Conservation (phyloP, 2,113 vertebrate genomes). For the Hemiscyllium ocellatum region DNA sequence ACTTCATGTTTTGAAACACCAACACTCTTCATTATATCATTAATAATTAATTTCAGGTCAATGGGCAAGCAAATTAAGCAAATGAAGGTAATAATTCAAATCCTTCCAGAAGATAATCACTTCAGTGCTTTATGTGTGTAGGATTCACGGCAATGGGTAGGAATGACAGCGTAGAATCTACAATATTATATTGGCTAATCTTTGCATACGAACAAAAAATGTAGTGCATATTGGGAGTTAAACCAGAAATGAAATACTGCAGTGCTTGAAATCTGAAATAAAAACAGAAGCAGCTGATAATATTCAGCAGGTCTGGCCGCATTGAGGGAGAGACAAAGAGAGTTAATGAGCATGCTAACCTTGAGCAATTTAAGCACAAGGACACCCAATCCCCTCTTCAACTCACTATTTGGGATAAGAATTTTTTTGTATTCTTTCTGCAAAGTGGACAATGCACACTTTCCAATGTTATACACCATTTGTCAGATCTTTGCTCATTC, state of each 20-base stretch:
- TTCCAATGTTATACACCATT: too few species aligned
- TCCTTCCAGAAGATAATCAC: neutral
- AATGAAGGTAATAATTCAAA: neutral
- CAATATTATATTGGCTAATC: neutral
- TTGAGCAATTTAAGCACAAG: too few species aligned
- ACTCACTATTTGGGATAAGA: too few species aligned
- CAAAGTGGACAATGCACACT: too few species aligned
- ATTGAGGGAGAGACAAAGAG: too few species aligned
- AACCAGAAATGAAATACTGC: neutral
- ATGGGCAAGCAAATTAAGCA: neutral
- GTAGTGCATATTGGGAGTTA: neutral
- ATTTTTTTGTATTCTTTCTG: too few species aligned
- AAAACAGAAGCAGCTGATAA: too few species aligned
- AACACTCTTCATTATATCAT: neutral
- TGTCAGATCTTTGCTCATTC: too few species aligned
- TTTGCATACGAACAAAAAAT: neutral
- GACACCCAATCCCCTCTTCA: too few species aligned
- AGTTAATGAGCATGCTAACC: too few species aligned
- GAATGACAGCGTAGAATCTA: neutral
- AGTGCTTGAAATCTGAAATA: too few species aligned
- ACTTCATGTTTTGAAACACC: neutral
- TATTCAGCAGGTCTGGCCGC: too few species aligned
- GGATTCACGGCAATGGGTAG: neutral
- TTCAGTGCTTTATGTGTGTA: neutral
- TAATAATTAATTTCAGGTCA: neutral